phyloP scores from a whole-genome alignment of 2,113 vertebrate species.

The Alaudala cheleensis region DNA sequence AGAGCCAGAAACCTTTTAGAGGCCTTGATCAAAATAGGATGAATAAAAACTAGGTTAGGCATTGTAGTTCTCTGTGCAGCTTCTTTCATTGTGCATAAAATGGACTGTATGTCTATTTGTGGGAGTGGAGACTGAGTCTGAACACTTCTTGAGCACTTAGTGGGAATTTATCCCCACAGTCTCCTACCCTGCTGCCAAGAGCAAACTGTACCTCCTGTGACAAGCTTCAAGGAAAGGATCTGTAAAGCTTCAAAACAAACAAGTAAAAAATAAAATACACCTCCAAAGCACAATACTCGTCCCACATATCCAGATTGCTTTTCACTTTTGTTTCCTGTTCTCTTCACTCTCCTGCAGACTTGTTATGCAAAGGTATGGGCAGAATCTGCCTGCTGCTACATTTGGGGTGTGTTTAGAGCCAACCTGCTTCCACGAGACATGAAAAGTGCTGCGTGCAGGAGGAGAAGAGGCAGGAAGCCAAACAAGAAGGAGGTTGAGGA shows the following conservation, averaged over 20 bases:
- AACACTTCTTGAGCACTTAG: conserved; percentile 24
- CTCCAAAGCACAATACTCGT: background rate
- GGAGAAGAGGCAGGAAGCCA: background rate
- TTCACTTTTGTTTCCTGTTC: background rate
- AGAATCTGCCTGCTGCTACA: background rate
- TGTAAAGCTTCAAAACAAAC: background rate
- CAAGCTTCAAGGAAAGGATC: background rate
- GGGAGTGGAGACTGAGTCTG: conserved; percentile 42
- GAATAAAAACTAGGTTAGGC: conserved; percentile 69
- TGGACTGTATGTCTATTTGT: conserved; percentile 20
- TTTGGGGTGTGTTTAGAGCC: background rate
- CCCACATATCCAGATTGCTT: background rate
- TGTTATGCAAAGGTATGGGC: background rate
- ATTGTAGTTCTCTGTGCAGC: conserved; percentile 15
- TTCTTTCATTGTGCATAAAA: conserved; percentile 54
- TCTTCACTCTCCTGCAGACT: background rate
- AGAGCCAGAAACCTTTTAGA: conserved; percentile 72
- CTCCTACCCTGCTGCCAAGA: background rate
- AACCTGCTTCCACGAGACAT: background rate
- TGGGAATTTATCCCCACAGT: background rate
- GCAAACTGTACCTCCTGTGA: background rate
- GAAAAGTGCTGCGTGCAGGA: background rate
- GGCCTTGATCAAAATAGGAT: conserved; percentile 60
- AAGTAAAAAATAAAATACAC: background rate
- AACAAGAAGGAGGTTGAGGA: background rate